Evolutionary conservation across 2,888 invertebrate genomes (phyloP).

Genomic region (Cataglyphis albicans): DNA sequence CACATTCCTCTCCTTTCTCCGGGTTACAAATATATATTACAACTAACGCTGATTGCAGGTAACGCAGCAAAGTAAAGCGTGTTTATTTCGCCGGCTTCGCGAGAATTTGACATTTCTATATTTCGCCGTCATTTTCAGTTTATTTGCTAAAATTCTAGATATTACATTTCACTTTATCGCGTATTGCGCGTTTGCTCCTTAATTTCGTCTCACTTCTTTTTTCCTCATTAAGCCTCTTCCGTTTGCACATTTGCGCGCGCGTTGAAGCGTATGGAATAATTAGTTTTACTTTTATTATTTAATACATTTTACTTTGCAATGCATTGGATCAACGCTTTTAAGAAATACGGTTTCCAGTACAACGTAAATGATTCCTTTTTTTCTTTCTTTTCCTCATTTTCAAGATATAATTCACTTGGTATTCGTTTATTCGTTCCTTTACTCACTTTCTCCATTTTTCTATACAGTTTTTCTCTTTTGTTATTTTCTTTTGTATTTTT

Average conservation of each 20-base stretch:
- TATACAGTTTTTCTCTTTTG: not conserved
- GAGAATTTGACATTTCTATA: slow-evolving; percentile 20
- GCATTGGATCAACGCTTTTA: not conserved
- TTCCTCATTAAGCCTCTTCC: not conserved
- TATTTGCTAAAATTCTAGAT: slow-evolving; percentile 16
- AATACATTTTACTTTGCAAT: not conserved
- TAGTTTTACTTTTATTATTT: slow-evolving; percentile 1
- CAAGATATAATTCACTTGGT: not conserved
- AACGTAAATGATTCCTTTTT: not conserved
- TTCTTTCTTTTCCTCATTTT: not conserved
- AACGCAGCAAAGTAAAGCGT: slow-evolving; percentile 24
- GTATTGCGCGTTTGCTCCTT: not conserved
- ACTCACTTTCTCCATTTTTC: not conserved
- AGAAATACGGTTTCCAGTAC: slow-evolving; percentile 6
- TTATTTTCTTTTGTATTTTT: not conserved
- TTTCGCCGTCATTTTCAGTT: slow-evolving; percentile 16
- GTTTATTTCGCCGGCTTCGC: slow-evolving; percentile 26
- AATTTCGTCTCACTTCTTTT: not conserved
- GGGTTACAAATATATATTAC: slow-evolving; percentile 13
- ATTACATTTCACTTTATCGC: slow-evolving; percentile 32
- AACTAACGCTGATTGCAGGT: slow-evolving; percentile 41
- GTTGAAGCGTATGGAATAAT: not conserved
- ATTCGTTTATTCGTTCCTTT: slow-evolving; percentile 20
- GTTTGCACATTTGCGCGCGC: not conserved
- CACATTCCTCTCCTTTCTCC: slow-evolving; percentile 16